Base-by-base conservation (phyloP, 2,888 invertebrate species). In the Hydraecia micacea region DNA sequence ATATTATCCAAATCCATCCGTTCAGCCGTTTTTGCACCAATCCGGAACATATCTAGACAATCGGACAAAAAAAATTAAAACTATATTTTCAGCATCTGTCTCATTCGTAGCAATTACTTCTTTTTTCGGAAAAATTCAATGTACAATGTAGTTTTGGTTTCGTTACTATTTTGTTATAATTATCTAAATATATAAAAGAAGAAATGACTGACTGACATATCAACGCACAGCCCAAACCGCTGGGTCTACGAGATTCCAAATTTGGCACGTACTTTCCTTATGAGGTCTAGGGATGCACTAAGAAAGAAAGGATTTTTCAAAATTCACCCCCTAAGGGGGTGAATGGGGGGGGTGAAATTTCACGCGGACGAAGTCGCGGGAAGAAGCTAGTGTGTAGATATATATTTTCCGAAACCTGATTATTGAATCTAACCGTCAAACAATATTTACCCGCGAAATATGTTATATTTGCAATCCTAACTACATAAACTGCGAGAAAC, bases 401-500 rank as follows among this genome's bases (percentile, higher is more conserved):
- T 58, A 8, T 63, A 72, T 72, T 63, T 63, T 8, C n/a, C 2
- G 39, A 63, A 62, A 42, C 25, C 21, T 8, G 36, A 70, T 65
- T 73, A 67, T 63, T 55, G n/a, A 55, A 75, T 66, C 36, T 9
- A 36, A 46, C 52, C 42, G 15, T 25, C 42, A 49, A 65, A 67
- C 32, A 71, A 18, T 52, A 46, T 25, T 39, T 46, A 60, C 6
- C 32, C n/a, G n/a, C 28, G 18, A 74, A 81, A 74, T 70, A 77
- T 68, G 32, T 73, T n/a, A 65, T 39, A 65, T 68, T 79, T 71
- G 21, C 39, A 28, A 60, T 75, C 32, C 28, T n/a, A 39, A 71
- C 67, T 55, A 75, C 15, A 58, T 63, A 67, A 63, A 74, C 28
- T 65, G 77, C 68, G 63, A 80, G 63, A 75, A 87, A 79, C 67